Conservation (phyloP, 1,140 invertebrate genomes). For the Belonocnema kinseyi region DNA sequence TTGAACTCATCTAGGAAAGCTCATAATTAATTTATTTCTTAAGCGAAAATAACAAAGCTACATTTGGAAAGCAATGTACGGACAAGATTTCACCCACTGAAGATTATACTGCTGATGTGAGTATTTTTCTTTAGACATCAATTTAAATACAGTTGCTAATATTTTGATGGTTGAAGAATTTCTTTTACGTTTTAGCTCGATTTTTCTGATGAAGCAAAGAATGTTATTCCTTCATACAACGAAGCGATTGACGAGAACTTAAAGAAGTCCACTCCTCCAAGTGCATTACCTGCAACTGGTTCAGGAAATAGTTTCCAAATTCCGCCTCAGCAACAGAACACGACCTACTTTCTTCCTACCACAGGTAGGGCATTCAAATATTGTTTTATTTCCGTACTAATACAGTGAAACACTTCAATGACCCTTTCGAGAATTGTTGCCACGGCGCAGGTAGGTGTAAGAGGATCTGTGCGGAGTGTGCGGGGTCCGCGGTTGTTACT, state of each 20-base stretch:
- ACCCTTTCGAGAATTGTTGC: too few species aligned
- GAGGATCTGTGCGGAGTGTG: too few species aligned
- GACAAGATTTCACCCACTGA: not conserved
- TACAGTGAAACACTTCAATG: too few species aligned
- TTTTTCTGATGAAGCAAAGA: too few species aligned
- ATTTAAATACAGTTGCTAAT: too few species aligned
- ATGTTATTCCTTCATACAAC: not conserved
- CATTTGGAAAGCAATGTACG: not conserved
- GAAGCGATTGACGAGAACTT: not conserved
- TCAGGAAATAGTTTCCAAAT: conserved; percentile 1
- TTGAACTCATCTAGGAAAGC: not conserved
- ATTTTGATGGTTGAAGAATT: too few species aligned
- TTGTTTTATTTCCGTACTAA: not conserved
- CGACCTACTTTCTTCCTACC: conserved; percentile 1
- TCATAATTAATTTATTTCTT: not conserved
- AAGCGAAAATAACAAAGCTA: conserved; percentile 1
- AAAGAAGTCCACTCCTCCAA: not conserved
- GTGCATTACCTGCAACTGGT: not conserved
- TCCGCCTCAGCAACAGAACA: not conserved
- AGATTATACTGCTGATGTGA: conserved; percentile 7
- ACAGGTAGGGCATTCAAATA: not conserved
- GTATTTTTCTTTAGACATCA: not conserved
- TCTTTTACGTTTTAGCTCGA: too few species aligned
- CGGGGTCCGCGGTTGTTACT: too few species aligned
- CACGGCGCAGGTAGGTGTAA: too few species aligned